Base-by-base conservation (phyloP, 2,797 vertebrate species). In the Tinamus major region DNA sequence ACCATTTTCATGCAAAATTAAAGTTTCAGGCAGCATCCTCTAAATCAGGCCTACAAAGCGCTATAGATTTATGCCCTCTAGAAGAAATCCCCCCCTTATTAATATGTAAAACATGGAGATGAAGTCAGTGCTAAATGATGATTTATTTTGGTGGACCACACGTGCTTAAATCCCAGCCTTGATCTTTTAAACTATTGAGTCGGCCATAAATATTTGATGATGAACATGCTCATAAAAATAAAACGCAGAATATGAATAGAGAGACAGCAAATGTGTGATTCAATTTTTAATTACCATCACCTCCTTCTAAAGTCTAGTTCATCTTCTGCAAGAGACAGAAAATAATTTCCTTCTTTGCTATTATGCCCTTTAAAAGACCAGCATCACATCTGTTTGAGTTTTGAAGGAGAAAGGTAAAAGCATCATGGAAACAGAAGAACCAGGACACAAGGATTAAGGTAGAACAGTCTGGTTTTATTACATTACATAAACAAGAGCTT, bases 381-480 rank as follows among this genome's bases (percentile, higher is more conserved):
- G 59, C 29, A 68, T 21, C 23, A 15, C 7, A 29, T 64, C 49
- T 48, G 68, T 90, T 71, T 87, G 31, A 64, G 55, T 42, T 48
- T 61, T 62, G 56, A 78, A 58, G 59, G 42, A 86, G 91, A 72
- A 67, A 3, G 27, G 82, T 78, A 82, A 81, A 75, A 75, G 51
- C 6, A 10, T 29, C 1, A 15, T 33, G 63, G 61, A 95, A 96
- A 96, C 79, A 92, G 92, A 95, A 97, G 62, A 96, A 95, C 35
- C 61, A 83, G 56, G 79, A 97, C 95, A 91, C 96, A 90, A 87
- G 93, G 81, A 85, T 89, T 93, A 97, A 97, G 93, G 94, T 97
- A 97, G 97, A 98, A 98, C 97, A 98, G 96, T 98, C 97, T 97
- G 96, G 95, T 97, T 98, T 98, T 98, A 98, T 98, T 98, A 98